A percentile compares a stretch with the other conserved stretches of the same genome.
These are phyloP conservation scores for Apostichopus japonicus DNA, from an alignment of 35 echinoderm and acorn worm species.

Conservation along the genomic window DNA sequence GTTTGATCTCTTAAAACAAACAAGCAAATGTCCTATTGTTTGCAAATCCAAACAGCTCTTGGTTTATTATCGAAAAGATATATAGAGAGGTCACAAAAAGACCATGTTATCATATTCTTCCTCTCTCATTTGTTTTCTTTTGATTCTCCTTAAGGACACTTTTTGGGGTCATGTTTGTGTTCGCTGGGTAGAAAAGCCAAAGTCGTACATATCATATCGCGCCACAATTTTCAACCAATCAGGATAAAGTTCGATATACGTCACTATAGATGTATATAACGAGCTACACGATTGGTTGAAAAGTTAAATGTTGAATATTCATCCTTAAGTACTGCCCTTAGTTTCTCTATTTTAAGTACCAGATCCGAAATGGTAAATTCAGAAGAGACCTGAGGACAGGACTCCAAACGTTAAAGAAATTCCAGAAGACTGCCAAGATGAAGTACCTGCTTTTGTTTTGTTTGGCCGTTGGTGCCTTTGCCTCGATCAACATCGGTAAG, in stretches of 20 bases:
- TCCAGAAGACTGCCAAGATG: slow-evolving; percentile 3
- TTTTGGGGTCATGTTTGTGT: neutral
- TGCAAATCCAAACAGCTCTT: slow-evolving; percentile 15
- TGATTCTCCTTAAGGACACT: neutral
- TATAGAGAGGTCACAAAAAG: neutral
- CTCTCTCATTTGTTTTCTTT: neutral
- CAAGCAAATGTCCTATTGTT: slow-evolving; percentile 34
- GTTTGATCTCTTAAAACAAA: slow-evolving; percentile 16
- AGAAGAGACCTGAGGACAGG: neutral
- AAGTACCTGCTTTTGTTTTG: slow-evolving; percentile 23
- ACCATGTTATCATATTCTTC: neutral
- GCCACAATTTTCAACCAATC: slow-evolving; percentile 12
- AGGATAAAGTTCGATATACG: neutral
- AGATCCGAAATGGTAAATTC: neutral
- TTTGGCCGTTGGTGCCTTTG: slow-evolving; percentile 19
- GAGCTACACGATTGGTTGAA: slow-evolving; percentile 18
- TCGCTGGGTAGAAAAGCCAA: neutral
- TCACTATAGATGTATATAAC: neutral
- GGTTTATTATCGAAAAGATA: neutral
- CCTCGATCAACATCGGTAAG: neutral
- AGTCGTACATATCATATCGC: neutral
- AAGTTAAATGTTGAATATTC: slow-evolving; percentile 25
- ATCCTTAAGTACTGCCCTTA: neutral
- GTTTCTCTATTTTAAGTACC: slow-evolving; percentile 11
- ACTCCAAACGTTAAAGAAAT: neutral